phyloP scores from a whole-genome alignment of 2,888 invertebrate genomes.

The Noctua janthina region DNA sequence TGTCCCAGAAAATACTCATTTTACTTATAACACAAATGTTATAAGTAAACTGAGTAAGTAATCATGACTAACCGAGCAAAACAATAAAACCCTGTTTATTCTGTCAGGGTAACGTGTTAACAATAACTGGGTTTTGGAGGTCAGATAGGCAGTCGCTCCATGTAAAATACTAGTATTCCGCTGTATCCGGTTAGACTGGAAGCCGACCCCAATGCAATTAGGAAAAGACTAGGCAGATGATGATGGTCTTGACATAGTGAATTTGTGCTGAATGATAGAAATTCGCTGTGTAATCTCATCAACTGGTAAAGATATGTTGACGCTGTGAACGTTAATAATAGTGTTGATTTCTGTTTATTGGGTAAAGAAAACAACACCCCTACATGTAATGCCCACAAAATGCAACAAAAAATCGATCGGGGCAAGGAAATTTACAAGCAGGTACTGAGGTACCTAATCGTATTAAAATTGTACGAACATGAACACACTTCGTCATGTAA shows the following conservation, averaged over 20 bases:
- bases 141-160: neutral
- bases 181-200: neutral
- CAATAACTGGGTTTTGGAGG: neutral
- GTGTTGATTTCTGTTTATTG: neutral
- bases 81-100: neutral
- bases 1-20: too few relatives aligned
- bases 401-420: neutral
- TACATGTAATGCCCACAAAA: neutral
- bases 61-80: neutral
- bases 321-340: neutral
- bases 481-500: slow-evolving; percentile 17
- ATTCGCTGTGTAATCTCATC: neutral
- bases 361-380: neutral
- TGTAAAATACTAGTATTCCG: neutral
- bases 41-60: too few relatives aligned
- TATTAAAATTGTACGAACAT: slow-evolving; percentile 44
- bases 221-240: neutral
- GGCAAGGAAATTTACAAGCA: neutral
- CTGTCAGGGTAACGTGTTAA: neutral
- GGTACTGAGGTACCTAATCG: neutral
- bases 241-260: neutral
- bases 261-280: neutral
- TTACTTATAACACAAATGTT: too few relatives aligned
- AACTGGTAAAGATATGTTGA: neutral
- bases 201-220: neutral